Evolutionary conservation across 2,113 vertebrate species (phyloP), one percentile per base, ranked within the genome.

Genomic region (Smithornis capensis): DNA sequence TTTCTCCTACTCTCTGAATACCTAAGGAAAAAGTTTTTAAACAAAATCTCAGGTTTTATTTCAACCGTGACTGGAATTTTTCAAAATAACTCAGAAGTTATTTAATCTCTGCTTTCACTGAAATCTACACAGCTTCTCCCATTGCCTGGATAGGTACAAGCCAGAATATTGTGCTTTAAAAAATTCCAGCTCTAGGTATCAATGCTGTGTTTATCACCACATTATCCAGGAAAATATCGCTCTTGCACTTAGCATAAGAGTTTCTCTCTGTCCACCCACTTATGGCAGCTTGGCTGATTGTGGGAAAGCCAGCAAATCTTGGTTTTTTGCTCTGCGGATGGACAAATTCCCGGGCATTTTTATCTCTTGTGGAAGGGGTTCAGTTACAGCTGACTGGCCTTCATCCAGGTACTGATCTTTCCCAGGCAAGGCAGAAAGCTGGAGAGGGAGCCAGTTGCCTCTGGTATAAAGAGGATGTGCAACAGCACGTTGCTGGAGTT

Each of bases 331-430:
- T 73, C 55, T 44, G 59, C 74, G 87, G 62, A 95, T 67, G 63
- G 71, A 95, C 63, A 87, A 85, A 92, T 80, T 95, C 93, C 90
- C 0, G 14, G 75, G 75, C 90, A 88, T 59, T 94, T 91, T 96
- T 95, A 95, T 96, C 94, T 97, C 75, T 62, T 80, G 27, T 95
- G 75, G 90, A 94, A 91, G 24, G 87, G 82, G 59, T 81, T 91
- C 75, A 28, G 45, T 95, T 95, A 95, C 91, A 95, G 87, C 55
- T 2, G 19, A 19, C 70, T 97, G 95, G 95, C 91, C 82, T 86
- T 78, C 87, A 70, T 95, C 95, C 95, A 96, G 93, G 93, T 93
- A 53, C 53, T 85, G 91, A 83, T 95, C 63, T 91, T 96, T 95
- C 90, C 94, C 91, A 95, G 82, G 79, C 87, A 80, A 87, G n/a